phyloP scores from a whole-genome alignment of 2,113 vertebrate genomes.

The Vulpes ferrilata region DNA sequence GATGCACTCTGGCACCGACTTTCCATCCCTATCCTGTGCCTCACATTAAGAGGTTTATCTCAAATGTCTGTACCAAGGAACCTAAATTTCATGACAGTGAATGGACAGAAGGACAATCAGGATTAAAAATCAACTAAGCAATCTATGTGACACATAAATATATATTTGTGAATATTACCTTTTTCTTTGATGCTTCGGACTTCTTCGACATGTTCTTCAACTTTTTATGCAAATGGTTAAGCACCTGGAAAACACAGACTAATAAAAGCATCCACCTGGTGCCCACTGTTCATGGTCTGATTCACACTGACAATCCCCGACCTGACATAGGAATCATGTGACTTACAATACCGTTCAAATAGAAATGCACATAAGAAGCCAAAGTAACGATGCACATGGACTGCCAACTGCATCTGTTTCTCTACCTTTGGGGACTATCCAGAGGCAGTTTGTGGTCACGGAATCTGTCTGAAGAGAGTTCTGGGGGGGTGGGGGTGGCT shows the following conservation, averaged over 20 bases:
- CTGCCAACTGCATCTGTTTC: rapidly evolving
- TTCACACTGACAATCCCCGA: no score
- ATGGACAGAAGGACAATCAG: background rate
- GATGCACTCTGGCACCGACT: rapidly evolving
- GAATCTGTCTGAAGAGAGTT: background rate
- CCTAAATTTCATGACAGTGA: background rate
- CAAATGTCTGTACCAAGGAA: background rate
- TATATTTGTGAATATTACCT: conserved; percentile 87
- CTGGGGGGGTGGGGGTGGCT: rapidly evolving
- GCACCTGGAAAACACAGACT: conserved; percentile 90
- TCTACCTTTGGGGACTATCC: rapidly evolving
- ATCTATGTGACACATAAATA: rapidly evolving
- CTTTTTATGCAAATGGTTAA: conserved; percentile 98
- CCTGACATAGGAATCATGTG: rapidly evolving
- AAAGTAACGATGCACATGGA: rapidly evolving
- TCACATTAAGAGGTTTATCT: rapidly evolving
- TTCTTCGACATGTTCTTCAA: conserved; percentile 98
- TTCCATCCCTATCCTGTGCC: rapidly evolving
- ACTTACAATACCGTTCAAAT: background rate
- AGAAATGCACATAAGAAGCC: rapidly evolving
- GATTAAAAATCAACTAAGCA: background rate
- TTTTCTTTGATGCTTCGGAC: conserved; percentile 98
- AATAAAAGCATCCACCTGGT: rapidly evolving
- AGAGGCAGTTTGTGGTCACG: rapidly evolving
- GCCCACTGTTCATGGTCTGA: rapidly evolving